These are phyloP conservation scores for Leptinotarsa texana DNA, from an alignment of 1,140 invertebrate species.

Conservation along the genomic window DNA sequence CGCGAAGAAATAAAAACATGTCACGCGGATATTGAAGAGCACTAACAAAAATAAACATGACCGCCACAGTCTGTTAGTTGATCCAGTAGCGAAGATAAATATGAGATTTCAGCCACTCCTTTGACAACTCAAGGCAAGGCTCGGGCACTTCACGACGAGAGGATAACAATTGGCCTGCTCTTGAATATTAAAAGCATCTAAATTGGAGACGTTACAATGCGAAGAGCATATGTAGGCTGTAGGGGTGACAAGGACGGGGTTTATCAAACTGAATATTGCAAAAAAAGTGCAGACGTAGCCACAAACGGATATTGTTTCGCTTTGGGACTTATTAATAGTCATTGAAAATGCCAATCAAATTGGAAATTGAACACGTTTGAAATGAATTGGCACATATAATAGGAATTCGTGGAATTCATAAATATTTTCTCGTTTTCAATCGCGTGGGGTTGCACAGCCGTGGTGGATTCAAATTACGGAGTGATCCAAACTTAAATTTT, in stretches of 20 bases:
- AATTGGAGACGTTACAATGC: neutral
- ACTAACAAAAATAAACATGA: conserved; percentile 8
- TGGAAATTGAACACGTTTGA: no score
- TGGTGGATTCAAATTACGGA: no score
- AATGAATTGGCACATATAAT: no score
- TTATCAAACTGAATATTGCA: neutral
- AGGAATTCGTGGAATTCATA: no score
- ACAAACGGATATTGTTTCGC: no score
- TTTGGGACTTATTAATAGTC: no score
- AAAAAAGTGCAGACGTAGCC: no score
- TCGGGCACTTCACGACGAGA: neutral
- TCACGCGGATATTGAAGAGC: conserved; percentile 2
- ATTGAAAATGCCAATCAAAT: no score
- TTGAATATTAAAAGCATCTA: conserved; percentile 4
- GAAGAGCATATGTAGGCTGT: neutral
- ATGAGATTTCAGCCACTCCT: conserved; percentile 7
- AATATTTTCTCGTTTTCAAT: no score
- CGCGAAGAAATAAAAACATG: neutral
- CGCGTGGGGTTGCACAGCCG: no score
- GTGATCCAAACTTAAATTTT: no score
- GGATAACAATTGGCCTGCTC: conserved; percentile 7
- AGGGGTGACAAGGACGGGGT: neutral
- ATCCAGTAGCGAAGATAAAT: conserved; percentile 4
- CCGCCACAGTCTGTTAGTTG: neutral
- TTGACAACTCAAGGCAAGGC: conserved; percentile 5